Evolutionary conservation across 2,888 invertebrate genomes (phyloP).

Genomic region (Digitonthophagus gazella): DNA sequence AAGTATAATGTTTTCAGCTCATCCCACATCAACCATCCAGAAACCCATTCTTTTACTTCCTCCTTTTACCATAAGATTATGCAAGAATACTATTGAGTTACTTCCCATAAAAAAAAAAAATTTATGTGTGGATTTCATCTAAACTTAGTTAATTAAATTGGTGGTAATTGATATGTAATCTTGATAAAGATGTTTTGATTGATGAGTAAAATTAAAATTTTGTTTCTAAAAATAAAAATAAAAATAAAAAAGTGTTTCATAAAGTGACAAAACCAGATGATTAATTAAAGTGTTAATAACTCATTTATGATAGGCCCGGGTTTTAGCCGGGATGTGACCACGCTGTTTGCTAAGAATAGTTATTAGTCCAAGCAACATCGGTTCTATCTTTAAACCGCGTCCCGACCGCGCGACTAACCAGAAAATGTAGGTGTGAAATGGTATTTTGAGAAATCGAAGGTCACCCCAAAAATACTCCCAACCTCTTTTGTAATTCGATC

Average conservation of each 20-base stretch:
- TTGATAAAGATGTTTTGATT: too few species aligned
- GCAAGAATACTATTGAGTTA: too few species aligned
- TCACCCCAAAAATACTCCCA: constrained; percentile 7
- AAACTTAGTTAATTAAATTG: too few species aligned
- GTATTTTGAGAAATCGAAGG: constrained; percentile 23
- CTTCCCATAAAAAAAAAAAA: too few species aligned
- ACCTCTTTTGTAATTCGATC: constrained; percentile 4
- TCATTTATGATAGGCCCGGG: constrained; percentile 31
- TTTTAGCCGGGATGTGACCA: constrained; percentile 27
- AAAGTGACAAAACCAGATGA: neutral
- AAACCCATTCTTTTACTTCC: too few species aligned
- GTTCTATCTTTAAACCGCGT: constrained; percentile 37
- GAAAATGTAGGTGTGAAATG: constrained; percentile 20
- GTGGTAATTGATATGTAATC: too few species aligned
- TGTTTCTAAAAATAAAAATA: too few species aligned
- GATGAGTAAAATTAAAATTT: too few species aligned
- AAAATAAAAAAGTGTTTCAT: neutral
- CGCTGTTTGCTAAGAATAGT: constrained; percentile 40
- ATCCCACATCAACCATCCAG: too few species aligned
- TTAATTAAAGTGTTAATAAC: neutral
- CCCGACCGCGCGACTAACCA: constrained; percentile 28
- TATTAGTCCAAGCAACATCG: constrained; percentile 35
- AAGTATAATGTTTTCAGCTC: too few species aligned
- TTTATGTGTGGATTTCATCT: too few species aligned
- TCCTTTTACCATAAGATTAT: too few species aligned